phyloP scores from a whole-genome alignment of 2,888 invertebrate species.

The Brenthis hecate region DNA sequence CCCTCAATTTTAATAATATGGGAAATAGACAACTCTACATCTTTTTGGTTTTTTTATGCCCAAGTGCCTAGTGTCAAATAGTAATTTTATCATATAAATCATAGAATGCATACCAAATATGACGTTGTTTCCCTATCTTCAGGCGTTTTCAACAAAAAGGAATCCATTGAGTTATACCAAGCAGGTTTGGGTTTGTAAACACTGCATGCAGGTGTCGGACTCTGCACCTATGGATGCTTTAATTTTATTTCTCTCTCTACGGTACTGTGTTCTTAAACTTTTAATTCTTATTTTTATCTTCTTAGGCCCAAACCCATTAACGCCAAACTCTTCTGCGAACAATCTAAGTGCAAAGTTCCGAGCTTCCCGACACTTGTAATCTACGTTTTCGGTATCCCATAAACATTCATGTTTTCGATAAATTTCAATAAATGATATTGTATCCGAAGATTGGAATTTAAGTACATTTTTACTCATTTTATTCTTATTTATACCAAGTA shows the following conservation, averaged over 20 bases:
- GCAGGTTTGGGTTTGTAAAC: constrained; percentile 4
- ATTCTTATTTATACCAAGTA: neutral
- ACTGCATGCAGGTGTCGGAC: neutral
- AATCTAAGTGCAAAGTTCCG: neutral
- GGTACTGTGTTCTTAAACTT: constrained; percentile 8
- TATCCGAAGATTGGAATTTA: neutral
- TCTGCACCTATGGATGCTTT: neutral
- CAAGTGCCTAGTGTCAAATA: too few relatives aligned
- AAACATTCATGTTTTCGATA: constrained; percentile 7
- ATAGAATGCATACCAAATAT: neutral
- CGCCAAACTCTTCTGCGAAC: constrained; percentile 1
- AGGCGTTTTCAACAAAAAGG: neutral
- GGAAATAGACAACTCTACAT: too few relatives aligned
- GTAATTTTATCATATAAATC: neutral
- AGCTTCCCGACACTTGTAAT: neutral
- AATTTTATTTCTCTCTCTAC: constrained; percentile 1
- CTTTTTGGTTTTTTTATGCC: too few relatives aligned
- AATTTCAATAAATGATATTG: constrained; percentile 4
- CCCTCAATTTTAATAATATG: too few relatives aligned
- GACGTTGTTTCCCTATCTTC: constrained; percentile 5
- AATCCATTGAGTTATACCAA: constrained; percentile 7
- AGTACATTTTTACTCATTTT: constrained; percentile 5
- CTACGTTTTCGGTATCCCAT: constrained; percentile 1
- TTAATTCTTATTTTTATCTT: constrained; percentile 6
- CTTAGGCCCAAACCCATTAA: constrained; percentile 3